phyloP scores from a whole-genome alignment of 1,140 invertebrate species.

The Scaptomyza montana region DNA sequence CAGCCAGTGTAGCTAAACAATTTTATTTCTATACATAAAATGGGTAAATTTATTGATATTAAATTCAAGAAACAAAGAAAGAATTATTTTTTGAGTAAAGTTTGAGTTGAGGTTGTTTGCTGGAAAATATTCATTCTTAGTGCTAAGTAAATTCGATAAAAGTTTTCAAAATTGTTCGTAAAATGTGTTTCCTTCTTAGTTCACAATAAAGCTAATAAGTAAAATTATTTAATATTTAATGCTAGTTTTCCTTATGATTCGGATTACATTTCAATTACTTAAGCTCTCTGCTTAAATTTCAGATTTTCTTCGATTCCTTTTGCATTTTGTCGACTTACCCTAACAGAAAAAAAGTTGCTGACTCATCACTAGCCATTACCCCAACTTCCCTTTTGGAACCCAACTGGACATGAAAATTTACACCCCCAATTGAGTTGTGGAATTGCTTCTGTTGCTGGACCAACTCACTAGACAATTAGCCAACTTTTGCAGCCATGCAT shows the following conservation, averaged over 20 bases:
- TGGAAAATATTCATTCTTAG: neutral
- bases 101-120: neutral
- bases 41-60: conserved; percentile 14
- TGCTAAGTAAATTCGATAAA: too few species aligned
- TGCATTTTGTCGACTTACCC: neutral
- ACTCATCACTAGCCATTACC: conserved; percentile 62
- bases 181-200: neutral
- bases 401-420: conserved; percentile 17
- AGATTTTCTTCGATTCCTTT: conserved; percentile 16
- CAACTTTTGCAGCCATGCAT: conserved; percentile 75
- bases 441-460: conserved; percentile 4
- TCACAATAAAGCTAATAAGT: neutral
- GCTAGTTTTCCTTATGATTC: conserved; percentile 8
- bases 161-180: too few species aligned
- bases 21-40: neutral
- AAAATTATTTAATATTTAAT: conserved; percentile 1
- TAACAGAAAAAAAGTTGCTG: conserved; percentile 34
- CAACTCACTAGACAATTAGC: conserved; percentile 69
- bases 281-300: neutral
- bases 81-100: neutral
- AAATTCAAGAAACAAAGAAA: neutral
- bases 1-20: neutral
- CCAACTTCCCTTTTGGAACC: conserved; percentile 2
- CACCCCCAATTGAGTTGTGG: conserved; percentile 51
- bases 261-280: conserved; percentile 19